Evolutionary conservation across 2,888 invertebrate species (phyloP).

Genomic region (Agonopterix subpropinquella): DNA sequence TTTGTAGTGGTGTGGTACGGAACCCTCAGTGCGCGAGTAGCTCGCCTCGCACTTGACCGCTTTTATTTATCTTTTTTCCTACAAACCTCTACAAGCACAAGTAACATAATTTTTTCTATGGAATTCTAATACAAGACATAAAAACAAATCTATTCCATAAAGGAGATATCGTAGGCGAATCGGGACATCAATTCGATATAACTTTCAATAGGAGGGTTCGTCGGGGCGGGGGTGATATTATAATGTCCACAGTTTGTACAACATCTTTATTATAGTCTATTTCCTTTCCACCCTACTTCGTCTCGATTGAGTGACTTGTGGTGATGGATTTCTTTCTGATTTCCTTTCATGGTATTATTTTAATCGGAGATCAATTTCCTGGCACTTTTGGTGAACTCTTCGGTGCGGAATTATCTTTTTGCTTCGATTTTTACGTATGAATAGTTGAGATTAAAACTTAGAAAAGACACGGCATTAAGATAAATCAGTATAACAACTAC

Average conservation of each 20-base stretch:
- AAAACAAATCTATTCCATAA: neutral
- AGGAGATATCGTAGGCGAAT: conserved; percentile 1
- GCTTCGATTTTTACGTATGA: too few relatives aligned
- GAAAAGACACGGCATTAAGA: too few relatives aligned
- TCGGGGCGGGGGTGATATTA: conserved; percentile 37
- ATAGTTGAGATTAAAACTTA: too few relatives aligned
- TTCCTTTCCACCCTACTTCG: conserved; percentile 20
- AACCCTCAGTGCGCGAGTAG: too few relatives aligned
- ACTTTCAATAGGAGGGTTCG: conserved; percentile 36
- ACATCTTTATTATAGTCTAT: conserved; percentile 40
- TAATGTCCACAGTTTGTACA: conserved; percentile 41
- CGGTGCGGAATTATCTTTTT: too few relatives aligned
- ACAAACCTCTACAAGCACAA: neutral
- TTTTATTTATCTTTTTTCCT: too few relatives aligned
- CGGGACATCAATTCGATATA: conserved; percentile 39
- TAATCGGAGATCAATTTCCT: neutral
- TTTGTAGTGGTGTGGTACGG: too few relatives aligned
- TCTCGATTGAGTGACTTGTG: neutral
- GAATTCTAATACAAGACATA: neutral
- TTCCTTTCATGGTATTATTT: neutral
- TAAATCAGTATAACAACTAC: too few relatives aligned
- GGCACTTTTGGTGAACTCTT: too few relatives aligned
- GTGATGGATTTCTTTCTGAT: too few relatives aligned
- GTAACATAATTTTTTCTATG: neutral
- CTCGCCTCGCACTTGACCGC: too few relatives aligned